Conservation (phyloP, 2,113 vertebrate species). For the Toxostoma redivivum region DNA sequence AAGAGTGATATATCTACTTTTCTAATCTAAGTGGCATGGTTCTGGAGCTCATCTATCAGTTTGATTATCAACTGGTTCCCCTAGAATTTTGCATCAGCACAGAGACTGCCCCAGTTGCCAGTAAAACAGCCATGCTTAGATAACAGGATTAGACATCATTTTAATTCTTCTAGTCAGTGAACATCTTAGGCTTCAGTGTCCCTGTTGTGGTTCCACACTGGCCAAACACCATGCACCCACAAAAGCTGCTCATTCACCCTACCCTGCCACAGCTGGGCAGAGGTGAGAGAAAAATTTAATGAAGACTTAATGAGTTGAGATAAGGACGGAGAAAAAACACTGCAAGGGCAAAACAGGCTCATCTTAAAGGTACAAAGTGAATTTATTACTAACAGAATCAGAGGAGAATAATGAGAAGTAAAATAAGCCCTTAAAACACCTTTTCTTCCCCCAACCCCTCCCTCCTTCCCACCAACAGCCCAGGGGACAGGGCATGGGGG, state of each 20-base stretch:
- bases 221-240: background rate
- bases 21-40: background rate
- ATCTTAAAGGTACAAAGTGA: background rate
- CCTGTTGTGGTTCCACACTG: background rate
- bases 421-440: background rate
- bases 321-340: background rate
- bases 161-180: background rate
- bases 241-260: fast-evolving
- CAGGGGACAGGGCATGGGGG: no score
- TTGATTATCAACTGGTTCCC: background rate
- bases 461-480: fast-evolving
- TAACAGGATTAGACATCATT: background rate
- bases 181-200: background rate
- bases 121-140: background rate
- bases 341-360: background rate
- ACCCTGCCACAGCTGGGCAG: background rate
- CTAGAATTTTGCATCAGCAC: background rate
- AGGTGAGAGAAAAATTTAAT: background rate
- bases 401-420: background rate
- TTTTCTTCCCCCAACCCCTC: background rate
- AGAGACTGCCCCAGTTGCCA: background rate
- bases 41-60: background rate
- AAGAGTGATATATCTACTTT: background rate
- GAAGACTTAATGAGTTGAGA: background rate
- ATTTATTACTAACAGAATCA: background rate